A percentile compares a stretch with the other conserved stretches of the same genome.
phyloP scores from a whole-genome alignment of 2,797 vertebrate genomes.

The Lateolabrax maculatus region DNA sequence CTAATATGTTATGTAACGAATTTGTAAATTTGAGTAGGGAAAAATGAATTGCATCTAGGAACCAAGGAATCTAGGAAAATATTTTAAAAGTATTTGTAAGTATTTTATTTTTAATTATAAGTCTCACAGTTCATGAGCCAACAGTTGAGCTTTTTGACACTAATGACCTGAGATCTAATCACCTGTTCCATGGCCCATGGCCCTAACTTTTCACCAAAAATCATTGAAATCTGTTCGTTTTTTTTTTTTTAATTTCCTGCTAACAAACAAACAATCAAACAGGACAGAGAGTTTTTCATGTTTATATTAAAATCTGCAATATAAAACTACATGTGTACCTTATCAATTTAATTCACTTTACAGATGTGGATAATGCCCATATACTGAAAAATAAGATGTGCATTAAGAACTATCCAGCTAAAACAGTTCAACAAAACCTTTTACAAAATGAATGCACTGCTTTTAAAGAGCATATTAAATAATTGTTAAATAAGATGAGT shows the following conservation, averaged over 20 bases:
- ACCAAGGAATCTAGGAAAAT: background rate
- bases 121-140: background rate
- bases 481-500: background rate
- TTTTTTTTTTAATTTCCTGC: background rate
- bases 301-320: background rate
- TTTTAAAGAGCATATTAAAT: slow-evolving; percentile 8
- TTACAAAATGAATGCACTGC: background rate
- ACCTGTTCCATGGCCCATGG: background rate
- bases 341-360: background rate
- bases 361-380: background rate
- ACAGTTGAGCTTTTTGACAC: background rate
- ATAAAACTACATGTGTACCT: background rate
- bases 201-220: background rate
- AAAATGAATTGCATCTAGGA: background rate
- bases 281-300: background rate
- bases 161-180: background rate
- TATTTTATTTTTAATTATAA: background rate
- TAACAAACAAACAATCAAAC: slow-evolving; percentile 8
- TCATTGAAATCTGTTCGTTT: background rate
- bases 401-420: background rate
- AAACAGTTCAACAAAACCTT: background rate
- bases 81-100: no score
- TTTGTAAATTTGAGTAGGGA: background rate
- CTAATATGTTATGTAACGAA: background rate
- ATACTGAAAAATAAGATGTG: background rate